Conservation (phyloP, 1,140 invertebrate species). For the Oreohelix idahoensis region DNA sequence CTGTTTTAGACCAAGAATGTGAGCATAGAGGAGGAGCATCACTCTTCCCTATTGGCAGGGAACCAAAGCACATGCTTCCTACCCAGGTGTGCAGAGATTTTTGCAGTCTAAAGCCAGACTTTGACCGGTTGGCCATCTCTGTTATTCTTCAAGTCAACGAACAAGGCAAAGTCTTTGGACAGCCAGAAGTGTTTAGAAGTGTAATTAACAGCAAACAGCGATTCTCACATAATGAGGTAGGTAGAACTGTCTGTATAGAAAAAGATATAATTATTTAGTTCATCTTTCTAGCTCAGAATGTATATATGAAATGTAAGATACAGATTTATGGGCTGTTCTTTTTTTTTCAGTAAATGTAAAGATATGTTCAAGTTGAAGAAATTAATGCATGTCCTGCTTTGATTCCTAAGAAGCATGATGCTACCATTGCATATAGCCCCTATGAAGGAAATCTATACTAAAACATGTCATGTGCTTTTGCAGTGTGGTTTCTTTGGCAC, state of each 20-base stretch:
- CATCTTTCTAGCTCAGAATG: too few relatives aligned
- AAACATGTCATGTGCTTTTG: too few relatives aligned
- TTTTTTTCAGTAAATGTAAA: too few relatives aligned
- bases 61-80: conserved; percentile 72
- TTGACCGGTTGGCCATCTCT: conserved; percentile 65
- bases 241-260: not conserved
- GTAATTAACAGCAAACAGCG: conserved; percentile 60
- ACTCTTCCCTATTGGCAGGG: conserved; percentile 51
- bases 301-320: too few relatives aligned
- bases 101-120: conserved; percentile 69
- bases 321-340: too few relatives aligned
- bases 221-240: conserved; percentile 56
- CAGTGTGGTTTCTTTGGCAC: too few relatives aligned
- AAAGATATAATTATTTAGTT: too few relatives aligned
- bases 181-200: conserved; percentile 35
- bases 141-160: conserved; percentile 60
- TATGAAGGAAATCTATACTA: too few relatives aligned
- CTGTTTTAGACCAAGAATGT: conserved; percentile 65
- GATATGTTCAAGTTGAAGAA: too few relatives aligned
- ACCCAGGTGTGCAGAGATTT: conserved; percentile 67
- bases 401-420: too few relatives aligned
- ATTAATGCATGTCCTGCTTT: too few relatives aligned
- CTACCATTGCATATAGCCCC: too few relatives aligned
- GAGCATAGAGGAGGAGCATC: conserved; percentile 56
- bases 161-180: conserved; percentile 49